Conservation (phyloP, 2,888 invertebrate species). For the Bombylius major region DNA sequence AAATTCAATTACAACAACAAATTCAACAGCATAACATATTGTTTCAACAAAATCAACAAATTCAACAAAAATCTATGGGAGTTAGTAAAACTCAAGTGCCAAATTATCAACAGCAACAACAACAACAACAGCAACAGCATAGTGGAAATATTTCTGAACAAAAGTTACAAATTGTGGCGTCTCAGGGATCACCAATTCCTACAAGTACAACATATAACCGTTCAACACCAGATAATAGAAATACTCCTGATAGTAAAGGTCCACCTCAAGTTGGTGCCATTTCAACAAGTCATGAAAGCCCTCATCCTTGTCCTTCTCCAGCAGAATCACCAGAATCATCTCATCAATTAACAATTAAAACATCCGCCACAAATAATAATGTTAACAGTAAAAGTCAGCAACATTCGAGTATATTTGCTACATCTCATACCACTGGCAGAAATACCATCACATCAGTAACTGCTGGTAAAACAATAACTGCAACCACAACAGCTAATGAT, state of each 20-base stretch:
- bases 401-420: slow-evolving; percentile 23
- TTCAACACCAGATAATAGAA: slow-evolving; percentile 34
- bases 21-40: slow-evolving; percentile 25
- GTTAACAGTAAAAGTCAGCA: slow-evolving; percentile 21
- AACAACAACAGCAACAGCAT: slow-evolving; percentile 8
- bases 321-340: slow-evolving; percentile 31
- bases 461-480: slow-evolving; percentile 59
- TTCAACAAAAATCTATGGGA: slow-evolving; percentile 11
- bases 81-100: not conserved
- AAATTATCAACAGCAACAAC: slow-evolving; percentile 5
- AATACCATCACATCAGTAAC: slow-evolving; percentile 72
- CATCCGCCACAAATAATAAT: slow-evolving; percentile 6
- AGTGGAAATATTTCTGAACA: slow-evolving; percentile 2
- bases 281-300: slow-evolving; percentile 69
- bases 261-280: slow-evolving; percentile 77
- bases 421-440: slow-evolving; percentile 53
- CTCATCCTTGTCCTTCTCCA: slow-evolving; percentile 52
- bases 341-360: slow-evolving; percentile 24
- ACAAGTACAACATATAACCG: slow-evolving; percentile 38
- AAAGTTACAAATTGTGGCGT: not conserved
- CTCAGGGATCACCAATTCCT: slow-evolving; percentile 35
- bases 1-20: slow-evolving; percentile 23
- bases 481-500: slow-evolving; percentile 50
- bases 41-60: slow-evolving; percentile 19
- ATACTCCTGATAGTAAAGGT: slow-evolving; percentile 46